Conservation (phyloP, 2,113 vertebrate species). For the Prinia subflava region DNA sequence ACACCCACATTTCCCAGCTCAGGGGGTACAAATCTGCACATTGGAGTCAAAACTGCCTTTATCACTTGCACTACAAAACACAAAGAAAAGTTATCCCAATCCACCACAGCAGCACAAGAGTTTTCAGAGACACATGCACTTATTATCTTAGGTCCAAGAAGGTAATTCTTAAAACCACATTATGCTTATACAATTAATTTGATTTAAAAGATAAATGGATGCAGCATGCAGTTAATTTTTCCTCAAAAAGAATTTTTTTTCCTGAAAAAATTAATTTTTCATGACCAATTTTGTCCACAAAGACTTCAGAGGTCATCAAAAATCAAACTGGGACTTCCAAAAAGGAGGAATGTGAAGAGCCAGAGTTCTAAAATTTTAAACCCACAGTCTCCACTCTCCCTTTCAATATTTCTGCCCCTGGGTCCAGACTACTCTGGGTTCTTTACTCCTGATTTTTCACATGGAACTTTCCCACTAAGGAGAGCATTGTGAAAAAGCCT, state of each 20-base stretch:
- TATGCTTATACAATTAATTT: background rate
- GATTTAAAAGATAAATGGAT: background rate
- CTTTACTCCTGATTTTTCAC: background rate
- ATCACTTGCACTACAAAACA: background rate
- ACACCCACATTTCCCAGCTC: background rate
- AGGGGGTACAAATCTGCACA: background rate
- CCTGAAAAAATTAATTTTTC: background rate
- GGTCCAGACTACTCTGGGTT: background rate
- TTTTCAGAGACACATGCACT: background rate
- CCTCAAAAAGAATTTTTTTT: background rate
- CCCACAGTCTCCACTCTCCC: background rate
- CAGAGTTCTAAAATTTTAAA: background rate
- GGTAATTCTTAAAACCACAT: background rate
- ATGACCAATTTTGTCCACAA: background rate
- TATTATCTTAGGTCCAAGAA: background rate
- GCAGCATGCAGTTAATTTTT: background rate
- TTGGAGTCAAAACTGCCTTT: background rate
- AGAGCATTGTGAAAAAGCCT: background rate
- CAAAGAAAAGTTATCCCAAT: background rate
- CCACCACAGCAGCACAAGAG: background rate
- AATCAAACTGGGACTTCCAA: background rate
- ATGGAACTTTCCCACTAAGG: background rate
- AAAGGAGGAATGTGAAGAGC: background rate
- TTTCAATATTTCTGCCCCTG: background rate
- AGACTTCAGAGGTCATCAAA: background rate